These are phyloP conservation scores for Hirundo rustica DNA, from an alignment of 2,797 vertebrate species.

Conservation along the genomic window DNA sequence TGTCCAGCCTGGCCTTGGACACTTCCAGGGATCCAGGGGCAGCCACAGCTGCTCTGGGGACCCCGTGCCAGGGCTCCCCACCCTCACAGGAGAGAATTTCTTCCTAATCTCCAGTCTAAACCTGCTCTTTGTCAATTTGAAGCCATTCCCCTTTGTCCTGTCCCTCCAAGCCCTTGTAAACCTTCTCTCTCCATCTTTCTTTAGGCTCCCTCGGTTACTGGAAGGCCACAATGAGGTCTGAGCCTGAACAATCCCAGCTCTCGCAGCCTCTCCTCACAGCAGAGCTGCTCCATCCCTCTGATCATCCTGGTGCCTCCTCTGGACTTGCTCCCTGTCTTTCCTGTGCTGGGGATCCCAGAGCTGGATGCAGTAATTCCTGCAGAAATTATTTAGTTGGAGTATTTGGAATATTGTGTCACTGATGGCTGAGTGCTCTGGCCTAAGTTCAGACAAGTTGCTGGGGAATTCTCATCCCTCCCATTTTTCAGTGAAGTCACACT, in stretches of 20 bases:
- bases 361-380: neutral
- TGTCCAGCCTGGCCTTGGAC: accelerated
- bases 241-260: neutral
- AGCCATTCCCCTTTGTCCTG: neutral
- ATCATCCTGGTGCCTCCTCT: neutral
- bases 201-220: neutral
- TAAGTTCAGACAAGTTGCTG: neutral
- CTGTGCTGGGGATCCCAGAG: neutral
- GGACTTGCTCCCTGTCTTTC: neutral
- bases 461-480: neutral
- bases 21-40: neutral
- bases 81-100: neutral
- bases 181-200: neutral
- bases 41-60: neutral
- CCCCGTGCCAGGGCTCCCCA: accelerated
- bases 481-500: neutral
- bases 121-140: neutral
- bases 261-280: neutral
- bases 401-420: neutral
- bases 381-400: neutral
- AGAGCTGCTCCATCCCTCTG: neutral
- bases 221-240: neutral
- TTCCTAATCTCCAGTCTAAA: too few species aligned
- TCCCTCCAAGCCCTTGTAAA: neutral
- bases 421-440: neutral